phyloP scores from a whole-genome alignment of 1,140 invertebrate genomes.

The Drosophila ercepeae region DNA sequence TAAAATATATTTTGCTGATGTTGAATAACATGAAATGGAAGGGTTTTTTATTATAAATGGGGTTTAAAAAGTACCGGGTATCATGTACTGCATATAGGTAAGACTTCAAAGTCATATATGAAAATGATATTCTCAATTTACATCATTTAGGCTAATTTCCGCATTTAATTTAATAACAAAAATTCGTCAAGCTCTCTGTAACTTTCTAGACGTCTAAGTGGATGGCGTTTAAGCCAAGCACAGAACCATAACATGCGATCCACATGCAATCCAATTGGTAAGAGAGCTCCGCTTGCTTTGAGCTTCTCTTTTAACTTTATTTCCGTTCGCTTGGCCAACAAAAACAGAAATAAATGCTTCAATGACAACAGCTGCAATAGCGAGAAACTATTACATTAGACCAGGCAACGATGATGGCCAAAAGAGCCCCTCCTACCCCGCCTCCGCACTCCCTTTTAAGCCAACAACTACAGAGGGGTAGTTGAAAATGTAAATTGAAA shows the following conservation, averaged over 20 bases:
- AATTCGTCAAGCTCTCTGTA: constrained; percentile 24
- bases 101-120: no score
- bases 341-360: constrained; percentile 30
- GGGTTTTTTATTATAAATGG: constrained; percentile 3
- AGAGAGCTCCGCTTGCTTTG: constrained; percentile 6
- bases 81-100: no score
- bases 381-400: constrained; percentile 72
- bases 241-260: constrained; percentile 35
- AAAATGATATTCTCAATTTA: constrained; percentile 2
- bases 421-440: constrained; percentile 20
- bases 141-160: constrained; percentile 6
- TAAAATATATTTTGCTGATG: constrained; percentile 44
- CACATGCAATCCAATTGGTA: constrained; percentile 8
- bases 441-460: neutral
- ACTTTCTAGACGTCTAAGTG: constrained; percentile 17
- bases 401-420: constrained; percentile 60
- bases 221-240: constrained; percentile 28
- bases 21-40: constrained; percentile 14
- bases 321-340: constrained; percentile 50
- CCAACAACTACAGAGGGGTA: no score
- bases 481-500: constrained; percentile 58
- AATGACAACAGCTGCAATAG: constrained; percentile 62
- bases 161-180: constrained; percentile 26
- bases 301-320: constrained; percentile 5
- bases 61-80: neutral